Percentiles rank a stretch among this genome's conserved stretches.
Conservation (phyloP, 2,888 invertebrate species). For the Bombylius major region DNA sequence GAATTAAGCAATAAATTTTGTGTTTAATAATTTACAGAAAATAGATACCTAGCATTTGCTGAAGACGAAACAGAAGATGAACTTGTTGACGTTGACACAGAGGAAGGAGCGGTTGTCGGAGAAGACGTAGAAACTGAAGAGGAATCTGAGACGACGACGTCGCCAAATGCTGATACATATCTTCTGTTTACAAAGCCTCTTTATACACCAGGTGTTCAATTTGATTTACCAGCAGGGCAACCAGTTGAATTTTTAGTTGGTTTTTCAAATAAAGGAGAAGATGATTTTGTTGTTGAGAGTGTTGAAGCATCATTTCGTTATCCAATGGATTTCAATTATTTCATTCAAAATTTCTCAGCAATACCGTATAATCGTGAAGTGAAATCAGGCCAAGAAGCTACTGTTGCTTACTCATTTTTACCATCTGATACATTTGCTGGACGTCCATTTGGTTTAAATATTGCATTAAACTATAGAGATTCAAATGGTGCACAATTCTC, state of each 20-base stretch:
- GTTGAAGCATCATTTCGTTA: slow-evolving; percentile 97
- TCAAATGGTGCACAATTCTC: slow-evolving; percentile 45
- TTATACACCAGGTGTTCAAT: slow-evolving; percentile 45
- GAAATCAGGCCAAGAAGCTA: slow-evolving; percentile 83
- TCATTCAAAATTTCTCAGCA: slow-evolving; percentile 96
- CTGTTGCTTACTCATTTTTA: slow-evolving; percentile 87
- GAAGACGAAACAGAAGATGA: slow-evolving; percentile 47
- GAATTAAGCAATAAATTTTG: background rate
- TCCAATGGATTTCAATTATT: slow-evolving; percentile 96
- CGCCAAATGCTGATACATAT: slow-evolving; percentile 83
- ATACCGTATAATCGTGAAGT: slow-evolving; percentile 78
- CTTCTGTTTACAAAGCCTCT: slow-evolving; percentile 79
- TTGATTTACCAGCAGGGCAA: slow-evolving; percentile 67
- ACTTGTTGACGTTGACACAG: slow-evolving; percentile 54
- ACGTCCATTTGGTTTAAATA: slow-evolving; percentile 88
- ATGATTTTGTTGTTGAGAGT: slow-evolving; percentile 82
- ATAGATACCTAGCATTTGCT: slow-evolving; percentile 43
- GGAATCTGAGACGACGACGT: slow-evolving; percentile 51
- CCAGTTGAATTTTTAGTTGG: slow-evolving; percentile 92
- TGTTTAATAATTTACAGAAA: slow-evolving; percentile 29
- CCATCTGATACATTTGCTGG: slow-evolving; percentile 95
- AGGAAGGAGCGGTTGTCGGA: slow-evolving; percentile 48
- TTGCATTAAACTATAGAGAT: slow-evolving; percentile 85
- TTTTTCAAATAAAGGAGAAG: slow-evolving; percentile 86
- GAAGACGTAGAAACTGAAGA: slow-evolving; percentile 45